Conservation (phyloP, 2,797 vertebrate genomes). For the Coregonus sp. region DNA sequence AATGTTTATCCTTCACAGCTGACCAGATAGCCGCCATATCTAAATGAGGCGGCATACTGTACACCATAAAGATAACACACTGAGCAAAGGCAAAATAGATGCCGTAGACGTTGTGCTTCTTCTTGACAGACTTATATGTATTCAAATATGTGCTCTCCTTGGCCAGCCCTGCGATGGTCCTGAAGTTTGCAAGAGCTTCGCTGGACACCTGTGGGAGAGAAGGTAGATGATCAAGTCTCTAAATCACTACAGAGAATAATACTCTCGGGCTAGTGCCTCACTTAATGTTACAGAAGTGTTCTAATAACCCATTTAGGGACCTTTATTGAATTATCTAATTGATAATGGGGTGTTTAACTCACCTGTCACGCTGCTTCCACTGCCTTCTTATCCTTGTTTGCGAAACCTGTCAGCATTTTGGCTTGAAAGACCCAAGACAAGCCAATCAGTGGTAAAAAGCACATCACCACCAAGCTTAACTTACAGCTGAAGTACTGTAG, state of each 20-base stretch:
- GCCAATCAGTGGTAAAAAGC: conserved; percentile 78
- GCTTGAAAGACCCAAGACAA: conserved; percentile 76
- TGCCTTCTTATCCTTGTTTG: conserved; percentile 69
- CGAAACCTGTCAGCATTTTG: conserved; percentile 71
- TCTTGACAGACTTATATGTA: conserved; percentile 71
- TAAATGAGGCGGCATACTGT: conserved; percentile 74
- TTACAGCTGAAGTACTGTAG: conserved; percentile 80
- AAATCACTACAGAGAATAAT: background rate
- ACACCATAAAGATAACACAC: conserved; percentile 79
- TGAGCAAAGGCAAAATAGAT: conserved; percentile 77
- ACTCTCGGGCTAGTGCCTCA: background rate
- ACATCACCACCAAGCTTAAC: conserved; percentile 75
- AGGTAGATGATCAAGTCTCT: no score
- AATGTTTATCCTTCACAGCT: conserved; percentile 67
- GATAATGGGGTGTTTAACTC: conserved; percentile 5
- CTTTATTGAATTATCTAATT: background rate
- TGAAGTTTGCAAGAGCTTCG: conserved; percentile 80
- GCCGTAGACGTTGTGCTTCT: conserved; percentile 76
- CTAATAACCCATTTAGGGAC: background rate
- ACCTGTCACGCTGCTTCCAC: conserved; percentile 79
- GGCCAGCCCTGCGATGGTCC: conserved; percentile 80
- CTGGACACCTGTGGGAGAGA: conserved; percentile 71
- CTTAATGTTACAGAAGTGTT: background rate
- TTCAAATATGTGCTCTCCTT: conserved; percentile 77
- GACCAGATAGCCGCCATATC: conserved; percentile 81